phyloP scores from a whole-genome alignment of 2,113 vertebrate genomes.

The Circaetus gallicus region DNA sequence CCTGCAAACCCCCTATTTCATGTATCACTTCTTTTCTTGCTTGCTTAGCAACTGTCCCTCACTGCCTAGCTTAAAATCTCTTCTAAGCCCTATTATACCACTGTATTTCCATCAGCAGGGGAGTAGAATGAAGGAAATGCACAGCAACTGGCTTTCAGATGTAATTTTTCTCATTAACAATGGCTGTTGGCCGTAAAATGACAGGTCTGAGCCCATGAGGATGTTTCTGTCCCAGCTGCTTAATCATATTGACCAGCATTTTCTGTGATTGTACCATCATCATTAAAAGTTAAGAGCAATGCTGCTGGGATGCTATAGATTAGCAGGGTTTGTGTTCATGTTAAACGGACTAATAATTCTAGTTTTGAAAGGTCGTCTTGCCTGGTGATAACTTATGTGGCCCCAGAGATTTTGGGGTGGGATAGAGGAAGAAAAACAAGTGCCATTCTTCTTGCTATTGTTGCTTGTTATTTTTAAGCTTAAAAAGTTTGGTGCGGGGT shows the following conservation, averaged over 20 bases:
- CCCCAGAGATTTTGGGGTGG: not conserved
- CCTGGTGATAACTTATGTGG: not conserved
- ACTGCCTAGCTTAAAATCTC: slow-evolving; percentile 8
- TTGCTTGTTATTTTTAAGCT: not conserved
- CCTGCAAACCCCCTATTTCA: not conserved
- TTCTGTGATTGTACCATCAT: not conserved
- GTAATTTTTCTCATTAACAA: slow-evolving; percentile 47
- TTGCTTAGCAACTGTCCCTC: not conserved
- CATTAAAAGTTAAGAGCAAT: not conserved
- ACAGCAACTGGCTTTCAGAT: slow-evolving; percentile 52
- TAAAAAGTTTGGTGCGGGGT: not conserved
- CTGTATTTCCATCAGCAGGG: not conserved
- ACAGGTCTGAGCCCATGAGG: slow-evolving; percentile 7
- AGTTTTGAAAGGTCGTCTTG: not conserved
- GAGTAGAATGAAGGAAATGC: not conserved
- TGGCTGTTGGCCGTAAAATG: slow-evolving; percentile 39
- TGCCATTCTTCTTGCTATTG: not conserved
- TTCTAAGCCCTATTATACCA: not conserved
- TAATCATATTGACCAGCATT: slow-evolving; percentile 42
- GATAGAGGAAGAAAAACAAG: not conserved
- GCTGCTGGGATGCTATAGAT: not conserved
- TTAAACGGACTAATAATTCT: not conserved
- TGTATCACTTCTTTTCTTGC: not conserved
- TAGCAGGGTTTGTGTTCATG: not conserved
- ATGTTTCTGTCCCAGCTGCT: slow-evolving; percentile 20